Evolutionary conservation across 2,888 invertebrate species (phyloP).

Genomic region (Xestia sexstrigata): DNA sequence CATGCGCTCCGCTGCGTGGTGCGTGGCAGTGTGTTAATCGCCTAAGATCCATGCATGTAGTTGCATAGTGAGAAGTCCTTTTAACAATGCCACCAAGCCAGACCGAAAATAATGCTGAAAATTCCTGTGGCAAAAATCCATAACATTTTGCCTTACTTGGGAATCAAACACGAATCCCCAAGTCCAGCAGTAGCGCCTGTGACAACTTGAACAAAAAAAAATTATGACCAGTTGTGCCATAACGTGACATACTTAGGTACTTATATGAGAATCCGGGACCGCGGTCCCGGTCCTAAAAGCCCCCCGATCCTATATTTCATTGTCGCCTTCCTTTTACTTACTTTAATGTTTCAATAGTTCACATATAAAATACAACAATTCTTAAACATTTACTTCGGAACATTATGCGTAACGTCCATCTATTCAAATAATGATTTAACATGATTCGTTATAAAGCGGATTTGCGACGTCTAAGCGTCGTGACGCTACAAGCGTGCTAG

Average conservation of each 20-base stretch:
- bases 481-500: neutral
- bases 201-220: neutral
- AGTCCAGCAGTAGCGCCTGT: neutral
- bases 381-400: neutral
- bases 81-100: neutral
- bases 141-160: neutral
- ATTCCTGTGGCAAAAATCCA: neutral
- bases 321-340: neutral
- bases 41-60: neutral
- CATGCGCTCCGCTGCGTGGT: no score
- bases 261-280: no score
- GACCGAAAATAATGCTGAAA: neutral
- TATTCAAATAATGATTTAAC: neutral
- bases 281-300: no score
- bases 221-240: neutral
- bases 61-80: neutral
- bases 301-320: neutral
- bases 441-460: neutral
- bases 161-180: neutral
- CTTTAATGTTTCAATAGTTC: neutral
- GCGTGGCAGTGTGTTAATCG: no score
- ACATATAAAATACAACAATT: neutral
- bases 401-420: neutral
- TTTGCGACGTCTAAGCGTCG: neutral
- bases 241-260: neutral